These are phyloP conservation scores for Cryptocephalus moraei DNA, from an alignment of 2,888 invertebrate species.

Conservation along the genomic window DNA sequence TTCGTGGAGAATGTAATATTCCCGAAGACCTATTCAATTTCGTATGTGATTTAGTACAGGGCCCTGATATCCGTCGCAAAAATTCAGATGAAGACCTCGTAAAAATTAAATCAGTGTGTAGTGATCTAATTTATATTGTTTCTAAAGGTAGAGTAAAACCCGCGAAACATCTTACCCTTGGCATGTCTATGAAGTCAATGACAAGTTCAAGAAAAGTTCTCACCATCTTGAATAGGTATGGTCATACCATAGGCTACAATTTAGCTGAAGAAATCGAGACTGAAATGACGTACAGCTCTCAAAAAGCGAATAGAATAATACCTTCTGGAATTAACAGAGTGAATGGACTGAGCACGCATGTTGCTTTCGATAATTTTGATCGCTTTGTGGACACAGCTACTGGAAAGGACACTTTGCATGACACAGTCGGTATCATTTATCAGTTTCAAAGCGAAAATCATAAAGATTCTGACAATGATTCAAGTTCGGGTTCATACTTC, in stretches of 20 bases:
- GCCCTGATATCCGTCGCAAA: conserved; percentile 1
- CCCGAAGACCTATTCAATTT: neutral
- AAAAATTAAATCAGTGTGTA: conserved; percentile 11
- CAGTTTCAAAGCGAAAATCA: conserved; percentile 17
- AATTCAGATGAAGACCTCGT: conserved; percentile 1
- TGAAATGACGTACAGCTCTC: conserved; percentile 14
- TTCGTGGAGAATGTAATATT: conserved; percentile 1
- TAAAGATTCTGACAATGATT: conserved; percentile 8
- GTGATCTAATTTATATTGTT: conserved; percentile 20
- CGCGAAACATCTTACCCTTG: conserved; percentile 21
- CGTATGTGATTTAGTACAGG: neutral
- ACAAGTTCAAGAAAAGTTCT: conserved; percentile 20
- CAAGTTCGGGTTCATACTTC: neutral
- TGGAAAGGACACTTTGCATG: too few relatives aligned
- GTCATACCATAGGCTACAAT: conserved; percentile 23
- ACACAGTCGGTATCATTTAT: too few relatives aligned
- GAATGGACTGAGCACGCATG: conserved; percentile 16
- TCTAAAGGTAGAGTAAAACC: conserved; percentile 16
- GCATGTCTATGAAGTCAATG: conserved; percentile 19
- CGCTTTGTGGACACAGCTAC: too few relatives aligned
- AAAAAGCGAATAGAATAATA: conserved; percentile 15
- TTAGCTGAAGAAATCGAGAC: conserved; percentile 26
- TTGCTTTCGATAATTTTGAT: too few relatives aligned
- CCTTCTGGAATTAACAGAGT: conserved; percentile 17
- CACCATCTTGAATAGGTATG: conserved; percentile 22